Conservation (phyloP, 2,888 invertebrate genomes). For the Ypsolopha scabrella region DNA sequence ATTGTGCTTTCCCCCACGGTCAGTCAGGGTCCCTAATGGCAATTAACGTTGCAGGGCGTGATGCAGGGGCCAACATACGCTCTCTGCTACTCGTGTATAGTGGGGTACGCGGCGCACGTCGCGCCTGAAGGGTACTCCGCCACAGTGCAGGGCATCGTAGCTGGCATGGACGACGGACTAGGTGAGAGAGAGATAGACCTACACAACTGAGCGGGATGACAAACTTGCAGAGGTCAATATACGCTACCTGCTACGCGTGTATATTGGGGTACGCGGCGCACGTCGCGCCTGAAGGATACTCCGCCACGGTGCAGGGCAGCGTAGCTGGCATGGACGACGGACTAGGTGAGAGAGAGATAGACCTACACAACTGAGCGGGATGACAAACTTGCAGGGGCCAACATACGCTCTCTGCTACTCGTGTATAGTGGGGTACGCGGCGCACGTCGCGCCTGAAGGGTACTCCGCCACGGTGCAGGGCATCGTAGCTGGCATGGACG, state of each 20-base stretch:
- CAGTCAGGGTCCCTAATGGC: too few species aligned
- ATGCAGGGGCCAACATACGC: slow-evolving; percentile 92
- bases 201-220: too few species aligned
- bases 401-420: slow-evolving; percentile 90
- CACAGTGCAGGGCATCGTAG: slow-evolving; percentile 87
- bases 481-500: slow-evolving; percentile 89
- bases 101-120: slow-evolving; percentile 76
- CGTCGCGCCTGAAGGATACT: slow-evolving; percentile 78
- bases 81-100: slow-evolving; percentile 85
- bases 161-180: slow-evolving; percentile 90
- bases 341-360: slow-evolving; percentile 69
- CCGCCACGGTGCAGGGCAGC: slow-evolving; percentile 87
- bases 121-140: slow-evolving; percentile 82
- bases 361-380: too few species aligned
- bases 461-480: slow-evolving; percentile 89
- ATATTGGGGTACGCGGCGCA: slow-evolving; percentile 80
- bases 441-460: slow-evolving; percentile 75
- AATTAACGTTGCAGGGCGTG: slow-evolving; percentile 50
- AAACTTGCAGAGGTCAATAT: slow-evolving; percentile 83
- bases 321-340: slow-evolving; percentile 93
- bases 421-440: slow-evolving; percentile 81
- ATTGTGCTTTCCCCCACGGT: not conserved
- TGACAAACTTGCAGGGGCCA: slow-evolving; percentile 77
- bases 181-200: slow-evolving; percentile 68
- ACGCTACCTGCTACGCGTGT: slow-evolving; percentile 86